Evolutionary conservation across 1,140 invertebrate genomes (phyloP).

Genomic region (Drosophila dunni): DNA sequence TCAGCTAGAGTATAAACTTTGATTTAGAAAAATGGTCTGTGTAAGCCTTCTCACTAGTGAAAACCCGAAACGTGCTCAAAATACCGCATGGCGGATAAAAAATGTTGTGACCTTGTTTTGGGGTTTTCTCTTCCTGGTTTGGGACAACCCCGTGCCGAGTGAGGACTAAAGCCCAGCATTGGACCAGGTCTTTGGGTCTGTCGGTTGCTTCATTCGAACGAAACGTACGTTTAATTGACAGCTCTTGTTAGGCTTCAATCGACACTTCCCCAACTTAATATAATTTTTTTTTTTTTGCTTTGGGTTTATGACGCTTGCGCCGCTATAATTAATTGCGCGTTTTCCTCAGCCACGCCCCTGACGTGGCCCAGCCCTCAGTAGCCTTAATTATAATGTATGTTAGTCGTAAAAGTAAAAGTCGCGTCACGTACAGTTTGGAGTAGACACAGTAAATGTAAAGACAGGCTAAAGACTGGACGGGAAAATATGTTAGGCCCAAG

Average conservation of each 20-base stretch:
- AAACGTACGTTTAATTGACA: conserved; percentile 52
- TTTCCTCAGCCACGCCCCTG: conserved; percentile 46
- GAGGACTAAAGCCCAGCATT: conserved; percentile 15
- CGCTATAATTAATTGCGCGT: conserved; percentile 73
- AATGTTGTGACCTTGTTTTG: conserved; percentile 12
- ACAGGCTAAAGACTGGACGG: too few relatives aligned
- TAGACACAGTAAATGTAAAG: conserved; percentile 3
- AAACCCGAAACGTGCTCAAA: conserved; percentile 33
- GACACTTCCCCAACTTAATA: conserved; percentile 2
- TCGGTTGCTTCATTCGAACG: conserved; percentile 17
- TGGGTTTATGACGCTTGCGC: conserved; percentile 69
- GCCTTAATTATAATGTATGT: conserved; percentile 78
- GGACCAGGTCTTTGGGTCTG: conserved; percentile 18
- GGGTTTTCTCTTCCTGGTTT: neutral
- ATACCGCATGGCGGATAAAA: conserved; percentile 26
- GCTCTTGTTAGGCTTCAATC: conserved; percentile 39
- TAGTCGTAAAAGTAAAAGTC: conserved; percentile 71
- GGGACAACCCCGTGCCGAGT: neutral
- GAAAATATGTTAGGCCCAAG: neutral
- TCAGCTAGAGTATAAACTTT: neutral
- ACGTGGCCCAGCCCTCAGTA: conserved; percentile 12
- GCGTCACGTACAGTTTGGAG: conserved; percentile 49
- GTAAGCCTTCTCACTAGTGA: neutral
- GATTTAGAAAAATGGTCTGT: neutral
- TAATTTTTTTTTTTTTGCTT: neutral